phyloP scores from a whole-genome alignment of 2,113 vertebrate genomes.

The Bucco capensis region DNA sequence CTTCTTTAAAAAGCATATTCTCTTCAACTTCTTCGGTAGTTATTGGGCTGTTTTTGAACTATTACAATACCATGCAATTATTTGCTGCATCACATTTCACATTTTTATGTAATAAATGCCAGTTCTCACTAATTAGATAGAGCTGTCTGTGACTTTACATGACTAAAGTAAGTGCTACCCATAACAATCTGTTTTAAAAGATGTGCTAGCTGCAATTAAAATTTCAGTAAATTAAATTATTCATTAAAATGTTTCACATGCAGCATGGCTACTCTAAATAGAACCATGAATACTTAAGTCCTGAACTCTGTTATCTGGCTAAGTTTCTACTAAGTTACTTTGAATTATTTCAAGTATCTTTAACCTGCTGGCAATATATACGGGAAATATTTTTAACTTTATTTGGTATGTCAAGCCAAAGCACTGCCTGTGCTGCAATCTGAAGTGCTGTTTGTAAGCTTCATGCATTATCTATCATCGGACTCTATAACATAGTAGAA shows the following conservation, averaged over 20 bases:
- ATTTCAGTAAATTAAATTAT: background rate
- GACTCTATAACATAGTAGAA: background rate
- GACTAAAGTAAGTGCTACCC: slow-evolving; percentile 13
- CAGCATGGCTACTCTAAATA: background rate
- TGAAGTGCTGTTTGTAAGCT: background rate
- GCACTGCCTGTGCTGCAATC: background rate
- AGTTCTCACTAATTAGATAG: background rate
- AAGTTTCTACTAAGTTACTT: background rate
- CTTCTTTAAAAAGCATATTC: background rate
- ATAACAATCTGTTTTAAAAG: slow-evolving; percentile 13
- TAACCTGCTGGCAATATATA: background rate
- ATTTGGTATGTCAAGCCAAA: background rate
- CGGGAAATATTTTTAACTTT: background rate
- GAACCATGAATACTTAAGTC: background rate
- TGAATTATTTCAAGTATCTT: background rate
- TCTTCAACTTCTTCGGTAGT: background rate
- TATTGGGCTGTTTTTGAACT: background rate
- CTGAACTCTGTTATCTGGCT: background rate
- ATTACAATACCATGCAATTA: background rate
- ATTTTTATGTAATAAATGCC: background rate
- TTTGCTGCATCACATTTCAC: background rate
- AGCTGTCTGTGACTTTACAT: background rate
- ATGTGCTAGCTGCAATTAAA: background rate
- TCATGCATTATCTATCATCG: background rate
- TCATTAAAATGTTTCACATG: background rate